Evolutionary conservation across 2,888 invertebrate species (phyloP).

Genomic region (Imbricaverruca yamaguchii): DNA sequence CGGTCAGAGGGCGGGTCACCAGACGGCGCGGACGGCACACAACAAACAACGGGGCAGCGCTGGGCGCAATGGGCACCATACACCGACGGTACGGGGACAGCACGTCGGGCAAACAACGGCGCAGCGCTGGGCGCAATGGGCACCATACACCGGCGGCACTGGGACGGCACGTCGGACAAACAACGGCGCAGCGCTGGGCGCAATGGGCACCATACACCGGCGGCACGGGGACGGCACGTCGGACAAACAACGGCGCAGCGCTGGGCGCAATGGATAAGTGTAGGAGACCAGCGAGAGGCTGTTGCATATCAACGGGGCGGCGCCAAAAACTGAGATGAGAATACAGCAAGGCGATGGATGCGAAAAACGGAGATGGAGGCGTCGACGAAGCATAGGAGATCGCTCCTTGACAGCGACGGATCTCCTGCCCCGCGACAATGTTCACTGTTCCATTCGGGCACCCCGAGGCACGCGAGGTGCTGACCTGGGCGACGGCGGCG

Average conservation of each 20-base stretch:
- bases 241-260: not conserved
- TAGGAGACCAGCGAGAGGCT: too few species aligned
- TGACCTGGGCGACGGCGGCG: conserved; percentile 52
- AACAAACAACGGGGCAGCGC: not conserved
- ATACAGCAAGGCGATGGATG: not conserved
- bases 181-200: not conserved
- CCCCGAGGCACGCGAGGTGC: not conserved
- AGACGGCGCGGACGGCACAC: not conserved
- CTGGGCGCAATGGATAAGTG: not conserved
- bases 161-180: not conserved
- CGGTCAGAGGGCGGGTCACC: too few species aligned
- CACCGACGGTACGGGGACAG: too few species aligned
- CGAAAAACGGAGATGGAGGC: not conserved
- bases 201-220: too few species aligned
- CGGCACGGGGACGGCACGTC: not conserved
- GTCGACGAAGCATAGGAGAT: too few species aligned
- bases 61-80: not conserved
- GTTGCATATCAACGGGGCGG: too few species aligned
- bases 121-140: not conserved
- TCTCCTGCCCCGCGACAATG: too few species aligned
- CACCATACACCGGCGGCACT: not conserved
- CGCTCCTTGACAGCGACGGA: too few species aligned
- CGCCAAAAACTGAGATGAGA: too few species aligned
- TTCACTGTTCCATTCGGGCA: too few species aligned
- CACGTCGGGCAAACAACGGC: not conserved